A percentile compares a stretch with the other conserved stretches of the same genome.
These are phyloP conservation scores for Heliconius hewitsoni DNA, from an alignment of 1,140 invertebrate species.

Conservation along the genomic window DNA sequence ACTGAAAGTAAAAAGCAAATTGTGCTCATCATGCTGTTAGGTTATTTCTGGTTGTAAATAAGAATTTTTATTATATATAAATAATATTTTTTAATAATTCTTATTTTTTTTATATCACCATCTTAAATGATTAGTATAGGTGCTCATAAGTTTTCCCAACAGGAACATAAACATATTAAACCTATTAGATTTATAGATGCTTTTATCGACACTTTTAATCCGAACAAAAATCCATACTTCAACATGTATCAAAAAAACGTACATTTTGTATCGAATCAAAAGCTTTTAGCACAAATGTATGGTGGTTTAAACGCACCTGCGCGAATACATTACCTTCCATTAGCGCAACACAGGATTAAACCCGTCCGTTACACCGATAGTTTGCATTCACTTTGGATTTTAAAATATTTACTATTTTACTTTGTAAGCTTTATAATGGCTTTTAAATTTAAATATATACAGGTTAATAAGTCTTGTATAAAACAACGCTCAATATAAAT, in stretches of 20 bases:
- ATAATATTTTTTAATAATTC: no score
- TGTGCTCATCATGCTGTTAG: no score
- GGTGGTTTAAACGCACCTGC: conserved; percentile 35
- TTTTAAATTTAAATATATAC: not conserved
- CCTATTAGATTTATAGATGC: not conserved
- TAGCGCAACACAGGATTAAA: conserved; percentile 67
- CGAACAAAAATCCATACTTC: not conserved
- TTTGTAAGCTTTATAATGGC: not conserved
- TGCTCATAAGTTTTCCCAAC: not conserved
- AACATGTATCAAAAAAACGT: not conserved
- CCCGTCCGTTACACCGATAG: conserved; percentile 40
- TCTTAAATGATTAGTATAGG: no score
- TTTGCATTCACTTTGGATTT: conserved; percentile 28
- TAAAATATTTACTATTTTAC: conserved; percentile 24
- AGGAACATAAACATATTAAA: not conserved
- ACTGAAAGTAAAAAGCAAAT: no score
- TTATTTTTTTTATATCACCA: no score
- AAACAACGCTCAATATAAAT: not conserved
- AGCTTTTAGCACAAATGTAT: conserved; percentile 26
- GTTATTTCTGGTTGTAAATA: no score
- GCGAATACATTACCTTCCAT: conserved; percentile 58
- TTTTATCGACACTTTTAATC: not conserved
- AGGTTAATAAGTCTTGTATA: not conserved
- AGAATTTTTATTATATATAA: no score
- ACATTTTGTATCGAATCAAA: conserved; percentile 28